Evolutionary conservation across 2,113 vertebrate genomes (phyloP), one percentile per base, ranked within the genome.

Genomic region (Steatornis caripensis): DNA sequence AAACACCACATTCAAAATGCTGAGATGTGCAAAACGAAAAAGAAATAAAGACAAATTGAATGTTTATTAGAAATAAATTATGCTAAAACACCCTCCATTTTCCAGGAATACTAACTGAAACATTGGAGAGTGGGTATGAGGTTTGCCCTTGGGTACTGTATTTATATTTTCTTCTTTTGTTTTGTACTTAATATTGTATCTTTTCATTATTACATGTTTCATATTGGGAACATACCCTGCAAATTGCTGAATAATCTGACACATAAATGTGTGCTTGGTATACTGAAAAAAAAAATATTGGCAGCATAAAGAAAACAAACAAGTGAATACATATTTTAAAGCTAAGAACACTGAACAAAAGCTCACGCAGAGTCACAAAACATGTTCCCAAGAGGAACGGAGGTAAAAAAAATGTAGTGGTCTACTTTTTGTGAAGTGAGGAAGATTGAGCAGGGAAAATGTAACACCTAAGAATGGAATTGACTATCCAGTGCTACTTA

Each of bases 381-480:
- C 1, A 49, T 17, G 6, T 41, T 76, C 9, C 10, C 4, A 75
- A 36, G 4, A 48, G 5, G 10, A 71, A 36, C 4, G 1, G 8
- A 76, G 2, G 6, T 51, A 39, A 39, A 27, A 10, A 5, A 6
- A 24, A 2, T 23, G 3, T 27, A 0, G 2, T 39, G 3, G 9
- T 21, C 16, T 83, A 34, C 3, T 12, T 53, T 49, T 54, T 69
- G 15, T 77, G 12, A 76, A 49, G 19, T 70, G 6, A 84, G 23
- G 32, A 62, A 68, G 20, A 30, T 29, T 2, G 2, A 15, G 5
- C 5, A 45, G 3, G 16, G 12, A 30, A 65, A 54, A 48, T 0
- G 0, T 46, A 54, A 43, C 1, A 51, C 10, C 0, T 36, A 54
- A 58, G 6, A 37, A 15, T 5, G 39, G 16, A 68, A 80, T 8